Base-by-base conservation (phyloP, 2,113 vertebrate genomes). In the Phyllostomus hastatus region DNA sequence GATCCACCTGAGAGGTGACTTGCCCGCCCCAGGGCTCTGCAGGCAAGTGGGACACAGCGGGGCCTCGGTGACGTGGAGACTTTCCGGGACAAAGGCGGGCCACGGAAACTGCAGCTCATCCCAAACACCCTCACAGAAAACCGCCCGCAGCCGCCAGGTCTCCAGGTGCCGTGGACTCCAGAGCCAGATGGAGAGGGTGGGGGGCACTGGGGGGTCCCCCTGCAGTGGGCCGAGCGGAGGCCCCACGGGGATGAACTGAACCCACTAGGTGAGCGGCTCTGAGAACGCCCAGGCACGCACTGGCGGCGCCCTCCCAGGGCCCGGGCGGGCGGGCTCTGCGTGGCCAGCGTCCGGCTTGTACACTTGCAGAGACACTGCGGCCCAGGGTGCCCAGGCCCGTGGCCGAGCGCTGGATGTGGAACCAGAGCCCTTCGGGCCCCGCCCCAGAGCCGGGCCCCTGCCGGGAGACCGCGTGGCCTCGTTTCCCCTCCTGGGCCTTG, bases 1-100 rank as follows among this genome's bases (percentile, higher is more conserved):
- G 97, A 96, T 96, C 93, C 92, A 97, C 70, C 97, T 82, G 94
- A 7, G 52, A 96, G 61, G 70, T 41, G 90, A 88, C 93, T 93
- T 95, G 86, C 73, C 90, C 97, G 82, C 94, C 94, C 66, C 11
- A 83, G 89, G 89, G 73, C 85, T 94, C n/a, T 89, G 88, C 94
- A 84, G 38, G 61, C 95, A 93, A 88, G 4, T 1, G 85, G 75
- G 79, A 43, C n/a, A 78, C 26, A 90, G 90, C 17, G 61, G 73
- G 81, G 72, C 81, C 97, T 97, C 86, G 90, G 80, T 54, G 84
- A 95, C 28, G 89, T 9, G 70, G 38, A 28, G 41, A 38, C 59
- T 59, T 88, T 88, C 28, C 26, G 91, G 72, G 1, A 2, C 26
- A 76, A 57, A 14, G 0, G 4, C 15, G 79, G 33, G 66, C 75